Conservation (phyloP, 2,797 vertebrate species). For the Periophthalmus magnuspinnatus region DNA sequence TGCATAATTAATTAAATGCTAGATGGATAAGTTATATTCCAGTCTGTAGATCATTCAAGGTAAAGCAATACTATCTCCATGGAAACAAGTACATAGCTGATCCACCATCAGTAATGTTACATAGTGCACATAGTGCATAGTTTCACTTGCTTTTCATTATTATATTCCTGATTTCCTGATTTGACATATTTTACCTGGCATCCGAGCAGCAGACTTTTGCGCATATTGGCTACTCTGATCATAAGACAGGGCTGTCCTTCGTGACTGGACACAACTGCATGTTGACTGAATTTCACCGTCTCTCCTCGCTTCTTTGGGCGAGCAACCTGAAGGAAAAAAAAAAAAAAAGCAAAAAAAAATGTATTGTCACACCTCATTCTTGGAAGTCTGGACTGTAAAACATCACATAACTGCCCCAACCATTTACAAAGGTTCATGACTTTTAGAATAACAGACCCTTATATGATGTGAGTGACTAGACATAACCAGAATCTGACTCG, state of each 20-base stretch:
- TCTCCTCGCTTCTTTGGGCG: constrained; percentile 93
- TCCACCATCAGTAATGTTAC: too few relatives aligned
- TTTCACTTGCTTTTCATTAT: background rate
- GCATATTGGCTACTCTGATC: constrained; percentile 96
- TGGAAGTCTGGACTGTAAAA: background rate
- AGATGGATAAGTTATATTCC: too few relatives aligned
- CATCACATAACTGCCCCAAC: background rate
- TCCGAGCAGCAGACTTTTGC: constrained; percentile 90
- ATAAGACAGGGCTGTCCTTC: constrained; percentile 89
- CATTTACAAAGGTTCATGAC: background rate
- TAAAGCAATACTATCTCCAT: too few relatives aligned
- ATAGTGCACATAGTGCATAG: too few relatives aligned
- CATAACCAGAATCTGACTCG: background rate
- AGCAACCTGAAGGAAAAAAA: constrained; percentile 74
- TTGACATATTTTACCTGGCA: constrained; percentile 81
- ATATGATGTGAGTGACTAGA: background rate
- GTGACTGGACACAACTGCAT: constrained; percentile 86
- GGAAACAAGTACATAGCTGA: too few relatives aligned
- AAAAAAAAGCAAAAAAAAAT: background rate
- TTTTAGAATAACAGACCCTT: background rate
- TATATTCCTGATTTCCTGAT: background rate
- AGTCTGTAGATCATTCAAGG: too few relatives aligned
- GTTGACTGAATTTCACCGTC: constrained; percentile 93
- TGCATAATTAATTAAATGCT: too few relatives aligned
- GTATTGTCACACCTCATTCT: background rate